Evolutionary conservation across 2,113 vertebrate species (phyloP).

Genomic region (Henicopernis longicauda): DNA sequence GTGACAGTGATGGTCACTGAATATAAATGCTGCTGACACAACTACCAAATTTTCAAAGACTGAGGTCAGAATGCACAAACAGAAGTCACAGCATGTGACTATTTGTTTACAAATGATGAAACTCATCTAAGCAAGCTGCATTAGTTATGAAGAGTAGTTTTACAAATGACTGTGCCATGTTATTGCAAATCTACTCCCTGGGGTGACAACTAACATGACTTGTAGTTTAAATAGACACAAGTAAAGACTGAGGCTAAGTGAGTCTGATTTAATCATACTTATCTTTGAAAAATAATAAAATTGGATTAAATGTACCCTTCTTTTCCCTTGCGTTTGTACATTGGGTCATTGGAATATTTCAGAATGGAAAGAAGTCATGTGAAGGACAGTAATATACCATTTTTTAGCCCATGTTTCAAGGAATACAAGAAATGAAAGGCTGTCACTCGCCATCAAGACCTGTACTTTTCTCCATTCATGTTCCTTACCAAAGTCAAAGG

Average conservation of each 20-base stretch:
- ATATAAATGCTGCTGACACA: background rate
- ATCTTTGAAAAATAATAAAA: background rate
- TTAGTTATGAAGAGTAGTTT: background rate
- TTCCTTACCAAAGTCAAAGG: slow-evolving; percentile 44
- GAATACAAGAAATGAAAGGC: background rate
- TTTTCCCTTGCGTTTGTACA: background rate
- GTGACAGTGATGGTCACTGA: background rate
- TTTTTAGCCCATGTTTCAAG: background rate
- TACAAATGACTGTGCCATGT: background rate
- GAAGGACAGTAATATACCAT: background rate
- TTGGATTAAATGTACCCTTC: background rate
- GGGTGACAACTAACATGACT: background rate
- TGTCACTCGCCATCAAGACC: background rate
- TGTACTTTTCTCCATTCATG: background rate
- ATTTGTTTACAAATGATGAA: slow-evolving; percentile 1
- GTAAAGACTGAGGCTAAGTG: background rate
- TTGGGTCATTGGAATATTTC: background rate
- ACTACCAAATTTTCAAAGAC: background rate
- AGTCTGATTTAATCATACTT: background rate
- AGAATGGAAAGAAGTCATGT: background rate
- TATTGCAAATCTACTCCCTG: background rate
- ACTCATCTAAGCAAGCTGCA: background rate
- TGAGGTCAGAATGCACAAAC: background rate
- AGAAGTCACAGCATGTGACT: background rate
- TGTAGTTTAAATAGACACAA: background rate